Base-by-base conservation (phyloP, 2,113 vertebrate genomes). In the Boulengeromyrus knoepffleri region DNA sequence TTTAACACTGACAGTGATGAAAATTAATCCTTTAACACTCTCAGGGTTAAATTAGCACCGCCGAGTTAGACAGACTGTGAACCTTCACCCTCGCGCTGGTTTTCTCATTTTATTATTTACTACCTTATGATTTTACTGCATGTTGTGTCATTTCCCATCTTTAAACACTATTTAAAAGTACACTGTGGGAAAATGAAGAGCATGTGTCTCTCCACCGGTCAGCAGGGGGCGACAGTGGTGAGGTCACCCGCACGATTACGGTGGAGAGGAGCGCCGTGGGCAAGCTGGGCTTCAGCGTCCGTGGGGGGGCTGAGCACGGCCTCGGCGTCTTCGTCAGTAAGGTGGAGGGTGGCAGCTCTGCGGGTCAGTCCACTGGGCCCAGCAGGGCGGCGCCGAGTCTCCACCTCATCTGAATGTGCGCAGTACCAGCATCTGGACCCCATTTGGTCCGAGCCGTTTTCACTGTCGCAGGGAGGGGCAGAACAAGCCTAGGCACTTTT, bases 271-370 rank as follows among this genome's bases (percentile, higher is more conserved):
- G 96, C 1, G 53, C 95, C 1, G 96, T 97, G 0, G 99, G 98
- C 62, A 96, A 96, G 90, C 95, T 99, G 95, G 99, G 99, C 39
- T 99, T 99, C 95, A 99, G 98, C 0, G 97, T 99, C 53, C 97
- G 99, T 0, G 99, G 99, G 0, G 99, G 99, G 77, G 99, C 98
- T 0, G 99, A 99, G 93, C 98, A 99, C 0, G 98, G 99, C 90
- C 96, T 99, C 39, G 97, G 98, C 62, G 97, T 99, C 94, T 99
- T 99, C 3, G 97, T 99, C 95, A 99, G 98, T 94, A 99, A 97
- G 90, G 98, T 99, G 93, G 98, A 99, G 89, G 97, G 97, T 6
- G 95, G 97, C 91, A 99, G 99, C 83, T 96, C 97, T 88, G 98
- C 99, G 5, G 98, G 99, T 99, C 94, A 21, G 56, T 27, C 85